Conservation (phyloP, 2,888 invertebrate genomes). For the Amblyjoppa proteus region DNA sequence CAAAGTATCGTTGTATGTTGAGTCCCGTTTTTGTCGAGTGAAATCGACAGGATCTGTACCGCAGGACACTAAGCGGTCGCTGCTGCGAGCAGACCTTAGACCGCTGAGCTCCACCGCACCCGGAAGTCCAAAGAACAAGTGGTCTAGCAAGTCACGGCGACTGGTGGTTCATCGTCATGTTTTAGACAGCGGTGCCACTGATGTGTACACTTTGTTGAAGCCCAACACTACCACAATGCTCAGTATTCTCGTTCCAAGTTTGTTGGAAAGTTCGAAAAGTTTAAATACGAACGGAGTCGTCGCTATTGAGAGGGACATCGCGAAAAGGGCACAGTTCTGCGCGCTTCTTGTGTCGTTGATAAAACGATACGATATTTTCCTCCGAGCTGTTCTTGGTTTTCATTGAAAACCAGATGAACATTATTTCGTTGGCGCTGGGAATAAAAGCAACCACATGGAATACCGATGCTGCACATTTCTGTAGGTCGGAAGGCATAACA, state of each 20-base stretch:
- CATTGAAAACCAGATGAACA: not conserved
- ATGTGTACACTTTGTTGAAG: not conserved
- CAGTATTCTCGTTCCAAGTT: conserved; percentile 39
- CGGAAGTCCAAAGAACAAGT: conserved; percentile 24
- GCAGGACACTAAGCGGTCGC: conserved; percentile 77
- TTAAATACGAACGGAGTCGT: not conserved
- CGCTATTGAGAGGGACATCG: too few species aligned
- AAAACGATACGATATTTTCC: not conserved
- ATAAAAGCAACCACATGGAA: not conserved
- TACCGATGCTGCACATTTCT: not conserved
- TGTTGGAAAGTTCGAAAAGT: not conserved
- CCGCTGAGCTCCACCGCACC: conserved; percentile 26
- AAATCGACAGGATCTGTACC: conserved; percentile 79
- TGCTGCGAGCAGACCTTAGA: conserved; percentile 59
- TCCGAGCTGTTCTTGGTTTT: not conserved
- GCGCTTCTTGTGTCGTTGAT: too few species aligned
- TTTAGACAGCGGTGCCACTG: conserved; percentile 3
- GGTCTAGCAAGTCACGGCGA: not conserved
- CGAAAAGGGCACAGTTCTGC: too few species aligned
- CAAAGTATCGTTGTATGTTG: conserved; percentile 23
- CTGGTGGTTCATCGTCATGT: not conserved
- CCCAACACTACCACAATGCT: conserved; percentile 46
- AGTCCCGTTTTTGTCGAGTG: conserved; percentile 74
- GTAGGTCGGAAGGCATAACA: not conserved
- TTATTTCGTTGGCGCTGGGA: not conserved